Evolutionary conservation across 2,888 invertebrate species (phyloP).

Genomic region (Drosophila setosimentum): DNA sequence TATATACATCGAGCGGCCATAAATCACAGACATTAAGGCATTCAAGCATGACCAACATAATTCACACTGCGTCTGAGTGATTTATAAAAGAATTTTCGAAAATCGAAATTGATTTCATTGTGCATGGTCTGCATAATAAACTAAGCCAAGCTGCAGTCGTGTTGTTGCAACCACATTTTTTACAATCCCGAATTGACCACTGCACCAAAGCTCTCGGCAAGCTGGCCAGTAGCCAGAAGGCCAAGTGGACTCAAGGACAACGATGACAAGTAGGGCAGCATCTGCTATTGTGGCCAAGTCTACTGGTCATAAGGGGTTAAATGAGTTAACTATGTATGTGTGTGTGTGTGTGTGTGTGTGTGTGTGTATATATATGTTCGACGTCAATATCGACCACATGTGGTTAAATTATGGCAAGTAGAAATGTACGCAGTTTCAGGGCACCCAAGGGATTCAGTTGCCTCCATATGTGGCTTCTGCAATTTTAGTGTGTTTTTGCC

Average conservation of each 20-base stretch:
- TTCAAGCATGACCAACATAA: constrained; percentile 19
- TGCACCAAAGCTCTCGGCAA: background rate
- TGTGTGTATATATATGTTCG: constrained; percentile 21
- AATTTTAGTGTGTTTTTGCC: constrained; percentile 51
- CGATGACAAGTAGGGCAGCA: constrained; percentile 37
- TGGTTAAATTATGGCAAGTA: constrained; percentile 74
- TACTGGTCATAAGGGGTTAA: constrained; percentile 72
- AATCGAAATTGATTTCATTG: constrained; percentile 67
- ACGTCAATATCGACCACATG: constrained; percentile 77
- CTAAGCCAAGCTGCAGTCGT: constrained; percentile 43
- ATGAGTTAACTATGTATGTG: constrained; percentile 54
- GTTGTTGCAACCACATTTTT: constrained; percentile 45
- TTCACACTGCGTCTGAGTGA: constrained; percentile 72
- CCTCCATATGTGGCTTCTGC: constrained; percentile 32
- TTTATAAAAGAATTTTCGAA: constrained; percentile 62
- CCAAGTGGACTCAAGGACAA: constrained; percentile 44
- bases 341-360: constrained; percentile 13
- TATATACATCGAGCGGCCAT: constrained; percentile 16
- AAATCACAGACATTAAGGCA: constrained; percentile 30
- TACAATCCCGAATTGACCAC: constrained; percentile 33
- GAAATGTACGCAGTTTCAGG: constrained; percentile 36
- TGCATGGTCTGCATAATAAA: constrained; percentile 66
- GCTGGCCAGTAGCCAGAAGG: constrained; percentile 4
- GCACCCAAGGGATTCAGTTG: constrained; percentile 12
- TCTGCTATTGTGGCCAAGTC: constrained; percentile 44